These are phyloP conservation scores for Sander lucioperca DNA, from an alignment of 2,113 vertebrate species.

Conservation along the genomic window DNA sequence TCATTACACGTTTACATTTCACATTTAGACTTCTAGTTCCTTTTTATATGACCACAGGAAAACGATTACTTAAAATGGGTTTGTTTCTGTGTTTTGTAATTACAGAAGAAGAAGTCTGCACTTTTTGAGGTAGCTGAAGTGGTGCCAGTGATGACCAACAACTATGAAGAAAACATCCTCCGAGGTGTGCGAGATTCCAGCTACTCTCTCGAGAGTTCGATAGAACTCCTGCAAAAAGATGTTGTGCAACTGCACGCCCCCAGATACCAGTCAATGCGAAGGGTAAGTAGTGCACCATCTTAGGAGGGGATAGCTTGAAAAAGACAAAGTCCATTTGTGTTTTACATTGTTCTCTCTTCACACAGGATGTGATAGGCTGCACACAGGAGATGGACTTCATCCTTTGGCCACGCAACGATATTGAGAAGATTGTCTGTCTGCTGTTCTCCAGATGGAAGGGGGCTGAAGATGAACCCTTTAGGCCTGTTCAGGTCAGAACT, in stretches of 20 bases:
- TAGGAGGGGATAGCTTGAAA: background rate
- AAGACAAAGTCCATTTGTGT: background rate
- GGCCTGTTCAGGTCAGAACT: constrained; percentile 94
- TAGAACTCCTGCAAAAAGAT: constrained; percentile 99
- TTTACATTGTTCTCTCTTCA: background rate
- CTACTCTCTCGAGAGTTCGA: constrained; percentile 98
- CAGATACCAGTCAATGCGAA: constrained; percentile 99
- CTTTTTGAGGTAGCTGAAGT: constrained; percentile 99
- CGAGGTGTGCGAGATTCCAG: constrained; percentile 96
- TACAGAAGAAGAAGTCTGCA: constrained; percentile 97
- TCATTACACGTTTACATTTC: background rate
- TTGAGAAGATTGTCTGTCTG: constrained; percentile 99
- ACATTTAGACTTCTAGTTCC: background rate
- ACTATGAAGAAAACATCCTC: constrained; percentile 99
- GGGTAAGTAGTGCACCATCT: constrained; percentile 83
- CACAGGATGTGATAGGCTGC: constrained; percentile 97
- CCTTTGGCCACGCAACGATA: constrained; percentile 99
- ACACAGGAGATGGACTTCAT: constrained; percentile 99
- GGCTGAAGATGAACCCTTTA: constrained; percentile 94
- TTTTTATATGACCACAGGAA: background rate
- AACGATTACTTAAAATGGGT: background rate
- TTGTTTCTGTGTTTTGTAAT: constrained; percentile 4
- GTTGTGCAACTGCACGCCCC: constrained; percentile 98
- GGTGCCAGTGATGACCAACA: constrained; percentile 99
- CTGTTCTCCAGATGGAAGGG: constrained; percentile 99